Evolutionary conservation across 2,888 invertebrate genomes (phyloP).

Genomic region (Pollenia labialis): DNA sequence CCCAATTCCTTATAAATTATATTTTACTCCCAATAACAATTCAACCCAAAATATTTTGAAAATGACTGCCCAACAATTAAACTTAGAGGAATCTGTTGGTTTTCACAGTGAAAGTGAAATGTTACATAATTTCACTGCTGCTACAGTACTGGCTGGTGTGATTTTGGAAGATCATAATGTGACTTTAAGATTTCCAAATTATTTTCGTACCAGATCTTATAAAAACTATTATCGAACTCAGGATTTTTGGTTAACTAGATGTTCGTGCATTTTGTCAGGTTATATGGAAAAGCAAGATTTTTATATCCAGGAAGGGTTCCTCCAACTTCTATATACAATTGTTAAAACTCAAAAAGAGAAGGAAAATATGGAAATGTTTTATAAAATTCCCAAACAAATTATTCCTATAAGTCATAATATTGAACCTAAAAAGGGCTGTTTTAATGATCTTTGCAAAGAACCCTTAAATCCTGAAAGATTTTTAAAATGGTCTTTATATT

Average conservation of each 20-base stretch:
- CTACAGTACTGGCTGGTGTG: conserved; percentile 76
- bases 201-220: conserved; percentile 71
- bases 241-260: conserved; percentile 79
- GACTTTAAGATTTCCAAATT: conserved; percentile 78
- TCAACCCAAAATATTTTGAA: conserved; percentile 42
- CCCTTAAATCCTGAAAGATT: conserved; percentile 52
- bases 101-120: conserved; percentile 65
- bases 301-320: conserved; percentile 80
- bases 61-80: background rate
- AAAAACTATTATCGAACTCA: conserved; percentile 70
- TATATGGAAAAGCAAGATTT: conserved; percentile 76
- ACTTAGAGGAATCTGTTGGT: conserved; percentile 13
- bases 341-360: background rate
- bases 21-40: conserved; percentile 74
- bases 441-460: conserved; percentile 32
- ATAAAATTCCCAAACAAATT: conserved; percentile 30
- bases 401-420: conserved; percentile 74
- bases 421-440: conserved; percentile 15
- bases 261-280: conserved; percentile 74
- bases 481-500: conserved; percentile 76
- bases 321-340: conserved; percentile 78
- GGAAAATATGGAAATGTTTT: background rate
- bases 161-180: conserved; percentile 66
- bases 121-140: conserved; percentile 75
- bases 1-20: conserved; percentile 62